Conservation (phyloP, 64 coral and sea anemone species). For the Pocillopora damicornis region DNA sequence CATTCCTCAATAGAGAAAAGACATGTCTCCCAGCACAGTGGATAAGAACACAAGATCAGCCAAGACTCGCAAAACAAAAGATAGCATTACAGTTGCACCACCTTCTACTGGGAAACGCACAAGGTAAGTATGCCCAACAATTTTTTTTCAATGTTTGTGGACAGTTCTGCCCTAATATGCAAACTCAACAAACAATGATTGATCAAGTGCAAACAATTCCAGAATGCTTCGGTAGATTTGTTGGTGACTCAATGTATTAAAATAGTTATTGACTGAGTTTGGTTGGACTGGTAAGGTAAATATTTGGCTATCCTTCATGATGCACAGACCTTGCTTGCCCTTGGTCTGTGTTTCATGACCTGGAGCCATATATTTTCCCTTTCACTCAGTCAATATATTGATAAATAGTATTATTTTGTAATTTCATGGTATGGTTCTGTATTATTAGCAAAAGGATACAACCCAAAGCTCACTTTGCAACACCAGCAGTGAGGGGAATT, state of each 20-base stretch:
- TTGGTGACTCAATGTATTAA: too few relatives aligned
- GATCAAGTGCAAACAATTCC: too few relatives aligned
- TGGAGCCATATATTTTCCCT: not conserved
- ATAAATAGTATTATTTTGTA: not conserved
- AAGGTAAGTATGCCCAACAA: not conserved
- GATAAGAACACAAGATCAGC: constrained; percentile 22
- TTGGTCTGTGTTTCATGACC: too few relatives aligned
- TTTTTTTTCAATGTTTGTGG: too few relatives aligned
- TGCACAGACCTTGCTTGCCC: too few relatives aligned
- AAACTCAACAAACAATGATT: too few relatives aligned
- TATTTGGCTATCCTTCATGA: too few relatives aligned
- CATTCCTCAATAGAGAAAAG: constrained; percentile 9
- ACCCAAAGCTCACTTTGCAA: constrained; percentile 41
- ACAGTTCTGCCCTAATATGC: too few relatives aligned
- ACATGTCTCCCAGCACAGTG: not conserved
- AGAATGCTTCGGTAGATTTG: too few relatives aligned
- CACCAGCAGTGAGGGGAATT: constrained; percentile 16
- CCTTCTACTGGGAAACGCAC: constrained; percentile 10
- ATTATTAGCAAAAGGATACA: constrained; percentile 15
- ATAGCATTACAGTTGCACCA: not conserved
- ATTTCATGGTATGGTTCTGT: not conserved
- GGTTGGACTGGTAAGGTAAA: not conserved
- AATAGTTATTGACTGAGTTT: too few relatives aligned
- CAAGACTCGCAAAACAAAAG: constrained; percentile 33
- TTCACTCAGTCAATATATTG: not conserved